Evolutionary conservation across 2,797 vertebrate species (phyloP).

Genomic region (Pseudotriccus pelzelni): DNA sequence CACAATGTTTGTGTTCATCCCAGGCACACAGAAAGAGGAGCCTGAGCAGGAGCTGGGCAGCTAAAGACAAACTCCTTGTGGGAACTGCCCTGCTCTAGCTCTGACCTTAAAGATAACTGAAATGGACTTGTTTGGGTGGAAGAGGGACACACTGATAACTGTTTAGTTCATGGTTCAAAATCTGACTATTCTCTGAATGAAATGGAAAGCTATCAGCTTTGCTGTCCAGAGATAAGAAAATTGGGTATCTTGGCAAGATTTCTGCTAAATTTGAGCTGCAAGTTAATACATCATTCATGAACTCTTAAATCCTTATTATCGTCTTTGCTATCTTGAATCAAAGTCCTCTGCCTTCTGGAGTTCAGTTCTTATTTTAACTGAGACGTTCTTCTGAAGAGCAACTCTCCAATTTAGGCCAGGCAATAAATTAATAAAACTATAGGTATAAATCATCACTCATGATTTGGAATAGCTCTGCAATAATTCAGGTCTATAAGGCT

Average conservation of each 20-base stretch:
- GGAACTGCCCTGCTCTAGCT: accelerated
- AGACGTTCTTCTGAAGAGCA: background rate
- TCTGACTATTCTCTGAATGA: background rate
- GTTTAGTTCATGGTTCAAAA: background rate
- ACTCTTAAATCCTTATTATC: background rate
- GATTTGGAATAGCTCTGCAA: background rate
- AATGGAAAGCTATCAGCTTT: background rate
- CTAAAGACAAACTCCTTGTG: background rate
- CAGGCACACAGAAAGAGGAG: background rate
- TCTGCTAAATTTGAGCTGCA: background rate
- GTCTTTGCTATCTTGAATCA: background rate
- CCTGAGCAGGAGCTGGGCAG: background rate
- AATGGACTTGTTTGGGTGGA: background rate
- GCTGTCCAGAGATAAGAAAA: background rate
- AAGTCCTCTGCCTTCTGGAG: background rate
- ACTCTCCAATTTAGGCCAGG: background rate
- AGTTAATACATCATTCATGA: background rate
- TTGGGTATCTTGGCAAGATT: background rate
- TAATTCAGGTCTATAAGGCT: background rate
- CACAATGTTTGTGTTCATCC: background rate
- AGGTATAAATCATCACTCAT: background rate
- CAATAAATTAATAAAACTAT: constrained; percentile 13
- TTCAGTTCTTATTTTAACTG: background rate
- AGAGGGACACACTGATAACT: background rate
- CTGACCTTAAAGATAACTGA: background rate